Evolutionary conservation across 1,140 invertebrate genomes (phyloP).

Genomic region (Dendroctonus ponderosae): DNA sequence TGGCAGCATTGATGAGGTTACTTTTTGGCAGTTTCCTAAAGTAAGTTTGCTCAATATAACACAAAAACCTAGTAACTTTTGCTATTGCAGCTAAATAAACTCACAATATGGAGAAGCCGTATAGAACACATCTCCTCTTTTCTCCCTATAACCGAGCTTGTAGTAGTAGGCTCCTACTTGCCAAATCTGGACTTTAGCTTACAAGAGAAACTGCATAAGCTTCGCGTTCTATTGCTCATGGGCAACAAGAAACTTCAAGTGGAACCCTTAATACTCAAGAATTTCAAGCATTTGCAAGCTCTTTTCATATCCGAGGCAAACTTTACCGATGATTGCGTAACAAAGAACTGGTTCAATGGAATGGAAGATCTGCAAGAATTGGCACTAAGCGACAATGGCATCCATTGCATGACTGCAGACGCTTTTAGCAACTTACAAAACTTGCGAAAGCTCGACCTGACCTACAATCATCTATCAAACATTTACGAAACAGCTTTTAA

Average conservation of each 20-base stretch:
- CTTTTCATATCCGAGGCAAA: slow-evolving; percentile 17
- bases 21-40: slow-evolving; percentile 21
- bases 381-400: slow-evolving; percentile 4
- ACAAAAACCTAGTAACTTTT: not conserved
- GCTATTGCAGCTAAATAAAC: slow-evolving; percentile 9
- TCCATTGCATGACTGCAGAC: slow-evolving; percentile 13
- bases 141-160: not conserved
- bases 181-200: slow-evolving; percentile 11
- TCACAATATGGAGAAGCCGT: slow-evolving; percentile 16
- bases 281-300: slow-evolving; percentile 3
- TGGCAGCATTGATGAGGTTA: slow-evolving; percentile 16
- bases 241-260: slow-evolving; percentile 19
- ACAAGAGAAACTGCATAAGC: slow-evolving; percentile 10
- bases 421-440: slow-evolving; percentile 15
- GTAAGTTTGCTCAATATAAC: not conserved
- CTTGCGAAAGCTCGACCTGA: slow-evolving; percentile 20
- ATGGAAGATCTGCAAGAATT: slow-evolving; percentile 12
- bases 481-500: slow-evolving; percentile 18
- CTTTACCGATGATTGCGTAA: slow-evolving; percentile 19
- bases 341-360: slow-evolving; percentile 25
- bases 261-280: slow-evolving; percentile 7
- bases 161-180: slow-evolving; percentile 13
- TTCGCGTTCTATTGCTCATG: slow-evolving; percentile 5
- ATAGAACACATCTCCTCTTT: slow-evolving; percentile 11
- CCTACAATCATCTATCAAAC: slow-evolving; percentile 19